Evolutionary conservation across 2,113 vertebrate genomes (phyloP).

Genomic region (Synodontis membranacea): DNA sequence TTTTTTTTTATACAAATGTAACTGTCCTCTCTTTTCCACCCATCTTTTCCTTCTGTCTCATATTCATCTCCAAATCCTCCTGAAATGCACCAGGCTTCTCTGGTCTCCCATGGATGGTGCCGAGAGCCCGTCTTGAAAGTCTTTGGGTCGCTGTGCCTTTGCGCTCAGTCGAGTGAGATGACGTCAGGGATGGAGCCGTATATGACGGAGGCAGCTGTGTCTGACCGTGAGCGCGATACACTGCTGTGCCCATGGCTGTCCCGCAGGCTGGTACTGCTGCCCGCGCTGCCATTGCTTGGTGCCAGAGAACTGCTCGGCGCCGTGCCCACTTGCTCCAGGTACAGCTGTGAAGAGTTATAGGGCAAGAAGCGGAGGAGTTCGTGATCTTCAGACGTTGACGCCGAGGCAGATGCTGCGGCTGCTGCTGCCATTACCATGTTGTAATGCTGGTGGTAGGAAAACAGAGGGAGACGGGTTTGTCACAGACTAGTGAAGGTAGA

Average conservation of each 20-base stretch:
- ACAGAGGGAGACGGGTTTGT: not conserved
- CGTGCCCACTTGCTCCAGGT: slow-evolving; percentile 88
- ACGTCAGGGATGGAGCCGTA: slow-evolving; percentile 96
- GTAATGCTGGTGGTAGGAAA: slow-evolving; percentile 82
- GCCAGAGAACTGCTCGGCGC: slow-evolving; percentile 79
- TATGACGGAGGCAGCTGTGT: slow-evolving; percentile 82
- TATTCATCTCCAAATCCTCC: slow-evolving; percentile 44
- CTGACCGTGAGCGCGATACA: slow-evolving; percentile 77
- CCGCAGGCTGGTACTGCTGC: slow-evolving; percentile 88
- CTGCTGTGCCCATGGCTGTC: slow-evolving; percentile 83
- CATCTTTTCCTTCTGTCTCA: slow-evolving; percentile 48
- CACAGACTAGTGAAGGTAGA: no score
- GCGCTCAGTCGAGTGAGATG: slow-evolving; percentile 92
- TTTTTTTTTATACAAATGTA: slow-evolving; percentile 73
- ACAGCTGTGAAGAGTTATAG: slow-evolving; percentile 90
- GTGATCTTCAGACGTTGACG: slow-evolving; percentile 85
- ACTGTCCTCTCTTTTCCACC: slow-evolving; percentile 69
- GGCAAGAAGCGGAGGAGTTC: slow-evolving; percentile 95
- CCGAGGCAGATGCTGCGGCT: slow-evolving; percentile 82
- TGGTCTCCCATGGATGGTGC: slow-evolving; percentile 20
- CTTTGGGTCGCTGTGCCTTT: slow-evolving; percentile 31
- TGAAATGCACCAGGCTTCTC: slow-evolving; percentile 53
- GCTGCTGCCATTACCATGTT: slow-evolving; percentile 93
- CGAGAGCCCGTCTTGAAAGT: slow-evolving; percentile 32
- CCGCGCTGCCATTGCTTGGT: slow-evolving; percentile 78